phyloP scores from a whole-genome alignment of 2,888 invertebrate genomes.

The Tineola bisselliella region DNA sequence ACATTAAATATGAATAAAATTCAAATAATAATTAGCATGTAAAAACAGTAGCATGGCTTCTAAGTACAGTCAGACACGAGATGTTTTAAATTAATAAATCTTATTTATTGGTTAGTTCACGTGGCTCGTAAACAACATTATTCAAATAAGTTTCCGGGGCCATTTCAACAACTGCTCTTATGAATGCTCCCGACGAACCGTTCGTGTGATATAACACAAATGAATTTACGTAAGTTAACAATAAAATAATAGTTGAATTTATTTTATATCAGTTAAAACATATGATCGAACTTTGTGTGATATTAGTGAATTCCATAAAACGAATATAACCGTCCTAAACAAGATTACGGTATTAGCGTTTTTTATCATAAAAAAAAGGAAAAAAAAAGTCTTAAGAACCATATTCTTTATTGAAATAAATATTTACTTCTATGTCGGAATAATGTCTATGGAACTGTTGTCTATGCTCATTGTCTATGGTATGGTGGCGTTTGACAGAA shows the following conservation, averaged over 20 bases:
- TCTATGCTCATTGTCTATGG: too few relatives aligned
- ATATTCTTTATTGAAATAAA: too few relatives aligned
- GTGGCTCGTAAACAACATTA: constrained; percentile 11
- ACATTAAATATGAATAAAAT: neutral
- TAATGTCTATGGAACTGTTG: too few relatives aligned
- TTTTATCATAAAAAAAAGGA: too few relatives aligned
- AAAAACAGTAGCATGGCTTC: neutral
- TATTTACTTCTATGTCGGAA: too few relatives aligned
- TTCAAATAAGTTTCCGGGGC: constrained; percentile 8
- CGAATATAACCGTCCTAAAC: too few relatives aligned
- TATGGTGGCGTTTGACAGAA: too few relatives aligned
- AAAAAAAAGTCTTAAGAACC: too few relatives aligned
- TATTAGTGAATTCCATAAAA: too few relatives aligned
- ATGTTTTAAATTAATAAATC: constrained; percentile 2
- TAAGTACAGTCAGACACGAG: neutral
- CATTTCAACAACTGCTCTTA: neutral
- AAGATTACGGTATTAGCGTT: too few relatives aligned
- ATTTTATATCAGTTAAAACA: too few relatives aligned
- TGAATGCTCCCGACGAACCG: constrained; percentile 1
- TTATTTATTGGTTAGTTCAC: neutral
- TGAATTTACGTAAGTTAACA: neutral
- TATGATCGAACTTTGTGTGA: too few relatives aligned
- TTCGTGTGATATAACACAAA: neutral
- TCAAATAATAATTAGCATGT: neutral
- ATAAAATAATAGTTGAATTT: neutral